Base-by-base conservation (phyloP, 2,888 invertebrate species). In the Pachliopta kotzebuea region DNA sequence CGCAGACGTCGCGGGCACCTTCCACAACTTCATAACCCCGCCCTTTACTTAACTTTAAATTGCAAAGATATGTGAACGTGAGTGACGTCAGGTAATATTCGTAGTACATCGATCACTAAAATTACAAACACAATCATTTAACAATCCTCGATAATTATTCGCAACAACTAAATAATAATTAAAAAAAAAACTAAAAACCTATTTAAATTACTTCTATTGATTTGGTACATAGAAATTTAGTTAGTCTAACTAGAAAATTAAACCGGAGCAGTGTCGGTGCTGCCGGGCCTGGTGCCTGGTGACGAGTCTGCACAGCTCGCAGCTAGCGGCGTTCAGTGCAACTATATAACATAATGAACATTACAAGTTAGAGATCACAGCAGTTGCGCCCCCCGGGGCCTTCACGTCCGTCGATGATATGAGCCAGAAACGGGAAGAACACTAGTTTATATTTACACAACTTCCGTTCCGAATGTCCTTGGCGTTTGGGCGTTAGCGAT, bases 151-250 rank as follows among this genome's bases (percentile, higher is more conserved):
- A 82, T 85, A 84, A 84, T 81, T 80, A 81, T 80, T 79, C 77
- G 85, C 83, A 90, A 90, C 90, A 88, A 90, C 86, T 88, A 88
- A 89, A 31, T 31, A 82, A 78, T 79, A 78, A 83, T n/a, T n/a
- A n/a, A n/a, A 71, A 76, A 78, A 88, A 89, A 49, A 18, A 82
- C 78, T 79, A 78, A 83, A 70, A 75, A 78, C 78, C 77, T 83
- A 85, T 81, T 85, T 80, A 80, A 84, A 84, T 88, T 90, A 89
- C 82, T 84, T 83, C 90, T 90, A 90, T 80, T 83, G 83, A 85
- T 91, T 91, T 91, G 90, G 90, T 91, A 89, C 89, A 90, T 88
- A 86, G 87, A 80, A 87, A 88, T 89, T 90, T 88, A 80, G 85
- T 87, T 87, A 88, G 78, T 82, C 85, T 89, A 88, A 88, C 88